A percentile compares a stretch with the other conserved stretches of the same genome.
Conservation (phyloP, 92 coral and sea anemone genomes). For the Desmophyllum pertusum region DNA sequence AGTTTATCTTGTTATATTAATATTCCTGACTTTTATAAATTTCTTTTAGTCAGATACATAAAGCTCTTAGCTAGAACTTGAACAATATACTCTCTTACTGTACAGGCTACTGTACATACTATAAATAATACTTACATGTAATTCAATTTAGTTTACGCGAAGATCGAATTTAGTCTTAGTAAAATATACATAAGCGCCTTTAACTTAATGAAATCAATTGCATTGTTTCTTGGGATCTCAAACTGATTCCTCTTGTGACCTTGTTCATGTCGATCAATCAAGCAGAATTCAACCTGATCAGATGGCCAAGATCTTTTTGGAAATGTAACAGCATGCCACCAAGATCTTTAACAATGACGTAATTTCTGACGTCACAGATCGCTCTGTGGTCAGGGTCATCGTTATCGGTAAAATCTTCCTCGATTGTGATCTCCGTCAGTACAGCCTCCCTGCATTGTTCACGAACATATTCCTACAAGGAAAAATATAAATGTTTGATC, state of each 20-base stretch:
- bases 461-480: background rate
- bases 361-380: conserved; percentile 33
- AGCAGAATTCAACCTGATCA: background rate
- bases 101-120: too few relatives aligned
- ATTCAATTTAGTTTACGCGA: too few relatives aligned
- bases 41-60: too few relatives aligned
- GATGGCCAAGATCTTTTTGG: background rate
- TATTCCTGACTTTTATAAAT: too few relatives aligned
- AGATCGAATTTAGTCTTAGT: too few relatives aligned
- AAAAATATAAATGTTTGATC: background rate
- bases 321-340: background rate
- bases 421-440: background rate
- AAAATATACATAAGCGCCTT: too few relatives aligned
- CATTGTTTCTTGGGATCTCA: background rate
- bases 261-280: background rate
- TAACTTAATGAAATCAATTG: too few relatives aligned
- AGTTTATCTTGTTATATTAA: too few relatives aligned
- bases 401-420: conserved; percentile 1
- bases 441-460: background rate
- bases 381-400: background rate
- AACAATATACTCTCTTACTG: too few relatives aligned
- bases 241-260: background rate
- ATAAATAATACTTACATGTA: too few relatives aligned
- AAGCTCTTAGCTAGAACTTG: too few relatives aligned
- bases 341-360: conserved; percentile 12